phyloP scores from a whole-genome alignment of 1,140 invertebrate genomes.

The Atta colombica region DNA sequence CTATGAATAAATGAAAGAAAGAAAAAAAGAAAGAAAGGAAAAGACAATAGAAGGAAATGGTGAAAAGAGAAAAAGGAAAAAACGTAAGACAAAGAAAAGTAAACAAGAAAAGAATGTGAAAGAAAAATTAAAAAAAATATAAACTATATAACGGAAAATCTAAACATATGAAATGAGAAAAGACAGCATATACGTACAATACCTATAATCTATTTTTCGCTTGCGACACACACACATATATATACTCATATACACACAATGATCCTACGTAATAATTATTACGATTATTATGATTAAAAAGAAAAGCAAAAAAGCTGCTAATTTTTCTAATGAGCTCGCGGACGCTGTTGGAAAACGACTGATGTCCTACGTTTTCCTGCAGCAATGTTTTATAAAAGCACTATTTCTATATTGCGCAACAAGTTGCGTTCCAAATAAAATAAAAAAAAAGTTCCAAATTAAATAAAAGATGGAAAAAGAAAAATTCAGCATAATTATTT shows the following conservation, averaged over 20 bases:
- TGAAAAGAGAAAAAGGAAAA: conserved; percentile 13
- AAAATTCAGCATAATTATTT: conserved; percentile 35
- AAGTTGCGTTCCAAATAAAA: conserved; percentile 12
- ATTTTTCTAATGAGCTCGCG: conserved; percentile 69
- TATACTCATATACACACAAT: conserved; percentile 11
- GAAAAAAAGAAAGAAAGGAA: conserved; percentile 37
- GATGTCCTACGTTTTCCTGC: conserved; percentile 51
- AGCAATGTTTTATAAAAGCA: conserved; percentile 68
- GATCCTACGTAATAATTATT: conserved; percentile 68
- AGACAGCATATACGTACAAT: conserved; percentile 55
- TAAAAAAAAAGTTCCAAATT: background rate
- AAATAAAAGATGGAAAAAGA: conserved; percentile 44
- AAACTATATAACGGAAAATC: background rate
- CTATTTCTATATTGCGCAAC: conserved; percentile 71
- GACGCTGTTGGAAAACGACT: conserved; percentile 42
- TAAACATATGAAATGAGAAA: background rate
- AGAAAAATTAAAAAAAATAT: conserved; percentile 26
- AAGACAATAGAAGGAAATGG: conserved; percentile 51
- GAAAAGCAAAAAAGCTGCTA: conserved; percentile 51
- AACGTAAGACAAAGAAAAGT: conserved; percentile 39
- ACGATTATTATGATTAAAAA: conserved; percentile 68
- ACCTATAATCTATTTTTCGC: conserved; percentile 75
- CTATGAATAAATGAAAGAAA: conserved; percentile 44
- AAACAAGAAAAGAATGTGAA: conserved; percentile 18
- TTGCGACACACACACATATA: conserved; percentile 43